These are phyloP conservation scores for Poeciliopsis paucimaculata DNA, from an alignment of 2,797 vertebrate species.

Conservation along the genomic window DNA sequence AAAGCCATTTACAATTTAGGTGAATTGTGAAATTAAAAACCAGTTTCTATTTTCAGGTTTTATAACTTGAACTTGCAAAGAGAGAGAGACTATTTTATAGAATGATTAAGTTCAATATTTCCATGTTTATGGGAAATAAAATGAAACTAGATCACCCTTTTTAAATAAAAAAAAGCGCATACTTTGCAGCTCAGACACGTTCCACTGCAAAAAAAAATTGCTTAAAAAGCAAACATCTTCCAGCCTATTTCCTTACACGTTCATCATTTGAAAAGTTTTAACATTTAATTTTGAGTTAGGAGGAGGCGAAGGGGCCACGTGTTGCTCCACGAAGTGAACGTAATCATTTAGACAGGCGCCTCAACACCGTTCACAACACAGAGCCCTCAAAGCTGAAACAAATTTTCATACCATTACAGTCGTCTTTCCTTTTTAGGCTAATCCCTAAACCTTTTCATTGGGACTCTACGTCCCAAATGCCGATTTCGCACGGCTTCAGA, in stretches of 20 bases:
- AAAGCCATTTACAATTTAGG: not conserved
- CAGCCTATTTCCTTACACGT: not conserved
- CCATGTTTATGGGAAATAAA: not conserved
- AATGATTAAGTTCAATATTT: not conserved
- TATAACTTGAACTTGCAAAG: not conserved
- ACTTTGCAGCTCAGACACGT: not conserved
- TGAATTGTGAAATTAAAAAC: not conserved
- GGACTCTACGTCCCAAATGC: not conserved
- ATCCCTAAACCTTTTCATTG: not conserved
- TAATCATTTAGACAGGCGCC: not conserved
- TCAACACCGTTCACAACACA: not conserved
- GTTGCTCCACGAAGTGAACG: not conserved
- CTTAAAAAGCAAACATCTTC: not conserved
- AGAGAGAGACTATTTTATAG: not conserved
- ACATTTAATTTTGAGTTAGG: not conserved
- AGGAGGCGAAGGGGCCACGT: not conserved
- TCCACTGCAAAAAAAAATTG: not conserved
- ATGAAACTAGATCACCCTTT: not conserved
- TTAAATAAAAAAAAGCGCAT: not conserved
- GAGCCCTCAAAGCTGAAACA: not conserved
- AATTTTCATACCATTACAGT: not conserved
- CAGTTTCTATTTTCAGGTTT: constrained; percentile 1
- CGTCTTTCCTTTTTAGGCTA: not conserved
- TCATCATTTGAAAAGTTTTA: not conserved
- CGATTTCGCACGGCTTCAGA: constrained; percentile 17